phyloP scores from a whole-genome alignment of 2,888 invertebrate species.

The Andrena marginata region DNA sequence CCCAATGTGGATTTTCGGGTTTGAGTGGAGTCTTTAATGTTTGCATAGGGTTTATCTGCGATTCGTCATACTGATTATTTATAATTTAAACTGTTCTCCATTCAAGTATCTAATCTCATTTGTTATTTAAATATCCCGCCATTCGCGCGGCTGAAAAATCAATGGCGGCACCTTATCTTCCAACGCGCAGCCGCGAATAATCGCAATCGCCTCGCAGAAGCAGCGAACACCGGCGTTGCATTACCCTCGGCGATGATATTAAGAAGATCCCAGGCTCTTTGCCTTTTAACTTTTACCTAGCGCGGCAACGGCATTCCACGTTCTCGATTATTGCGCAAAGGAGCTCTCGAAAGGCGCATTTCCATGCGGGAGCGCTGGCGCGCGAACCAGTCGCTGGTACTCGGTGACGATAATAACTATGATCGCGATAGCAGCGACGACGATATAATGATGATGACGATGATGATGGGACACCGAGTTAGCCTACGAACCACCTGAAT shows the following conservation, averaged over 20 bases:
- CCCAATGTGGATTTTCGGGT: neutral
- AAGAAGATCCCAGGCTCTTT: slow-evolving; percentile 61
- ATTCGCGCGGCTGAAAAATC: neutral
- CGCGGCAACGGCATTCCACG: slow-evolving; percentile 57
- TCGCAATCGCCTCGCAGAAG: neutral
- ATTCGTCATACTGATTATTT: neutral
- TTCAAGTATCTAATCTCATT: neutral
- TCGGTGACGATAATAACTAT: slow-evolving; percentile 24
- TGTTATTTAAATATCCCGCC: neutral
- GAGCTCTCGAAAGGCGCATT: slow-evolving; percentile 57
- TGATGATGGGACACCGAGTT: slow-evolving; percentile 26
- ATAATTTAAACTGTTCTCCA: neutral
- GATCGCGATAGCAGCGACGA: slow-evolving; percentile 16
- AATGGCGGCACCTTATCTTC: neutral
- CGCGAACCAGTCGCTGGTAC: slow-evolving; percentile 28
- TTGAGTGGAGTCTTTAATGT: neutral
- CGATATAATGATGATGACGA: slow-evolving; percentile 28
- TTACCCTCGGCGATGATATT: slow-evolving; percentile 50
- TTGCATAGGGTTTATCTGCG: neutral
- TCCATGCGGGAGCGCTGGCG: slow-evolving; percentile 41
- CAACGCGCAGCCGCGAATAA: neutral
- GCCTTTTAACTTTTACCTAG: slow-evolving; percentile 66
- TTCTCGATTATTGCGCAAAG: slow-evolving; percentile 69
- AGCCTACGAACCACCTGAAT: slow-evolving; percentile 64
- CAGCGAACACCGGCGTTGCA: slow-evolving; percentile 12